phyloP scores from a whole-genome alignment of 2,113 vertebrate species.

The Pandion haliaetus region DNA sequence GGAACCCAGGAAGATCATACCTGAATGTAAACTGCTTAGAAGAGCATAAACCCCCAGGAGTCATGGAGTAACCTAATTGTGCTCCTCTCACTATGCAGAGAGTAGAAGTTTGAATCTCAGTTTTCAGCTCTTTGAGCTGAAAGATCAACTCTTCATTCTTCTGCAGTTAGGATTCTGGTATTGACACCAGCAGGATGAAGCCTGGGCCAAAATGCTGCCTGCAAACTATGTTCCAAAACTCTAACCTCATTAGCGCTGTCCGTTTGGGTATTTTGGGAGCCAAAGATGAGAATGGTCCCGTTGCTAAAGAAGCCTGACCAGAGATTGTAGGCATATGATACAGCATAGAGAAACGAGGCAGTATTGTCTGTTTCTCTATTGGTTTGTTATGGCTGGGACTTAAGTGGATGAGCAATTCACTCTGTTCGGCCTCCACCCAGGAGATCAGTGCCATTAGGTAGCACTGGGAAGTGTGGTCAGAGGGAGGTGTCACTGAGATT shows the following conservation, averaged over 20 bases:
- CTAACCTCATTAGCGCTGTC: not conserved
- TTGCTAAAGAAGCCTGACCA: not conserved
- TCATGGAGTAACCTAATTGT: not conserved
- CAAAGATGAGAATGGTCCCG: not conserved
- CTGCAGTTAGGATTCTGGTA: not conserved
- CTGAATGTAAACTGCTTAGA: not conserved
- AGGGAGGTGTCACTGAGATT: not conserved
- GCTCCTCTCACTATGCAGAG: not conserved
- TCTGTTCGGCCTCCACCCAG: not conserved
- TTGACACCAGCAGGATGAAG: not conserved
- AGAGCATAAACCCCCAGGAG: not conserved
- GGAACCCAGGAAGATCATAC: not conserved
- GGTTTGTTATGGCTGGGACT: not conserved
- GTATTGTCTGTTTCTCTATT: not conserved
- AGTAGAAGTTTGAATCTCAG: not conserved
- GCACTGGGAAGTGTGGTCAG: not conserved
- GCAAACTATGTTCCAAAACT: not conserved
- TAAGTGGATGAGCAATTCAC: not conserved
- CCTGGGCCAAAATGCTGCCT: not conserved
- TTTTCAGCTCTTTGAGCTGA: not conserved
- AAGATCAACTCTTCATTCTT: not conserved
- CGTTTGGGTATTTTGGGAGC: not conserved
- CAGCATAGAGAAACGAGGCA: not conserved
- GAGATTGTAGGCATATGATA: not conserved
- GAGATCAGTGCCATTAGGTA: not conserved